A percentile compares a stretch with the other conserved stretches of the same genome.
These are phyloP conservation scores for Rhabdophis nuchalis DNA, from an alignment of 2,797 vertebrate genomes.

Conservation along the genomic window DNA sequence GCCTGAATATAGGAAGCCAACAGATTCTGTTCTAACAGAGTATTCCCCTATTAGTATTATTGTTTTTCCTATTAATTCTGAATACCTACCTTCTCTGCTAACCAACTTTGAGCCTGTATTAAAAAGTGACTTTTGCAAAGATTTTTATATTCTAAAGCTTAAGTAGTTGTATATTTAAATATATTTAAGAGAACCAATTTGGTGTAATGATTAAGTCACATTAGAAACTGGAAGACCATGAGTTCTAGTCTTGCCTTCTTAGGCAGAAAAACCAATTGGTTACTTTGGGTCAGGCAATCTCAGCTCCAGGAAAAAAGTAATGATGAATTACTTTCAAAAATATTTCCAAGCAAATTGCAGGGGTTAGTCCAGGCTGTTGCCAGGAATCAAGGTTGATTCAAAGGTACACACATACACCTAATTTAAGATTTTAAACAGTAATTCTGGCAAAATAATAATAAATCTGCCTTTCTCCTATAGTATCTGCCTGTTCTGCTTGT, in stretches of 20 bases:
- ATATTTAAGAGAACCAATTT: slow-evolving; percentile 39
- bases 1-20: not conserved
- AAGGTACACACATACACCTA: not conserved
- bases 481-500: not conserved
- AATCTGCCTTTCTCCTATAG: not conserved
- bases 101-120: slow-evolving; percentile 39
- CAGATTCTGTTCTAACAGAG: not conserved
- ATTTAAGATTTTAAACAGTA: slow-evolving; percentile 39
- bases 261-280: not conserved
- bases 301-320: not conserved
- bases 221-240: not conserved
- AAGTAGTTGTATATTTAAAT: slow-evolving; percentile 10
- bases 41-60: not conserved
- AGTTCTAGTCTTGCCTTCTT: not conserved
- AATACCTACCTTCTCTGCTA: not conserved
- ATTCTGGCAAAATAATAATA: slow-evolving; percentile 42
- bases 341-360: not conserved
- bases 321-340: not conserved
- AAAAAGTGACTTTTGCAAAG: slow-evolving; percentile 28
- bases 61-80: not conserved
- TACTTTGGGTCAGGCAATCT: not conserved
- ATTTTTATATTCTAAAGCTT: slow-evolving; percentile 17
- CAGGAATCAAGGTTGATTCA: not conserved
- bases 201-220: not conserved
- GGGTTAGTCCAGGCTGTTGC: not conserved